phyloP scores from a whole-genome alignment of 1,140 invertebrate species.

The Neelides sp. region DNA sequence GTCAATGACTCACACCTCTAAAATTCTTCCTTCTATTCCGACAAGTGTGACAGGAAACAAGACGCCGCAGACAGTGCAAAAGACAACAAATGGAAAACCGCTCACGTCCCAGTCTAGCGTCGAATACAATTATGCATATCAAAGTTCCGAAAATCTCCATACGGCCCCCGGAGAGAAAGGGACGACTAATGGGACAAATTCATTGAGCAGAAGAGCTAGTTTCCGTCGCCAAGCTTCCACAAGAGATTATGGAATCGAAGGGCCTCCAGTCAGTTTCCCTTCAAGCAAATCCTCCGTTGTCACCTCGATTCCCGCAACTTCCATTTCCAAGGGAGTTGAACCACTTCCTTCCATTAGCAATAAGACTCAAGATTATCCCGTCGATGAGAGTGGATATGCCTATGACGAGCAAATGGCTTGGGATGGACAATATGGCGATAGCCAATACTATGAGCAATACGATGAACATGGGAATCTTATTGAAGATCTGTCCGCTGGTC shows the following conservation, averaged over 20 bases:
- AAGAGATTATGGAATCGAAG: conserved; percentile 25
- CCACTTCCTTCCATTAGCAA: conserved; percentile 11
- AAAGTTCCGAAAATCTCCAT: conserved; percentile 30
- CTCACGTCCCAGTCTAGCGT: conserved; percentile 26
- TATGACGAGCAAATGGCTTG: conserved; percentile 4
- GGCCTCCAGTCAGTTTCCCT: not conserved
- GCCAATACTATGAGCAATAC: conserved; percentile 17
- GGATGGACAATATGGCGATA: conserved; percentile 10
- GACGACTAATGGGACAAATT: conserved; percentile 11
- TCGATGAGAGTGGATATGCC: conserved; percentile 10
- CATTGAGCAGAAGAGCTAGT: conserved; percentile 23
- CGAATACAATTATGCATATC: conserved; percentile 32
- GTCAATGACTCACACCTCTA: not conserved
- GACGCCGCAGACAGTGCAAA: not conserved
- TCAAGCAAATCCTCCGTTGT: conserved; percentile 33
- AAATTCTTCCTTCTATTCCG: no score
- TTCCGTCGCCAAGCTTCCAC: conserved; percentile 29
- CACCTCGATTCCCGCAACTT: conserved; percentile 23
- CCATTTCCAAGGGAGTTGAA: conserved; percentile 14
- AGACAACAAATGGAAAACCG: not conserved
- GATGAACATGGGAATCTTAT: conserved; percentile 14
- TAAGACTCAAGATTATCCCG: conserved; percentile 4
- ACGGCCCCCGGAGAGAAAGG: not conserved
- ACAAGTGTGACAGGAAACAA: conserved; percentile 8
- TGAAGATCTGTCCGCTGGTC: conserved; percentile 11